Evolutionary conservation across 2,113 vertebrate genomes (phyloP).

Genomic region (Sardina pilchardus): DNA sequence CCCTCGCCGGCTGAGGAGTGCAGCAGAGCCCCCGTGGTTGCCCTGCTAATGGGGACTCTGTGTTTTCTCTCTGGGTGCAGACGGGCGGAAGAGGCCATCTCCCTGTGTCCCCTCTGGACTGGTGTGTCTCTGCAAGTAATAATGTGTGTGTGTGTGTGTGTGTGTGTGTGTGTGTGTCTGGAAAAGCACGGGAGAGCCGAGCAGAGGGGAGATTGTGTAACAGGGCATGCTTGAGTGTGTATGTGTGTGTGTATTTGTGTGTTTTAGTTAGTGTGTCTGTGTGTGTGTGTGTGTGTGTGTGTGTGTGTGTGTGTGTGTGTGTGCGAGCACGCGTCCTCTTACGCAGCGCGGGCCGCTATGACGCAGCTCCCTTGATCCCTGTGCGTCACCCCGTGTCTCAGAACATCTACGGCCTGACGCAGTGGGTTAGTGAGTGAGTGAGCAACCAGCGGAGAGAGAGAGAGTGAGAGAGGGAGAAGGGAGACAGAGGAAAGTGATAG

Average conservation of each 20-base stretch:
- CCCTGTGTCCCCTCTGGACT: not conserved
- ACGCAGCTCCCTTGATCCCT: conserved; percentile 20
- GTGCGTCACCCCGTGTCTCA: conserved; percentile 32
- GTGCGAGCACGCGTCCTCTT: not conserved
- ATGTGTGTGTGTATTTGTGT: conserved; percentile 1
- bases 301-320: not conserved
- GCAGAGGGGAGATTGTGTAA: not conserved
- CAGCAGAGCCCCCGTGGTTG: not conserved
- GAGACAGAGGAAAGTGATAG: not conserved
- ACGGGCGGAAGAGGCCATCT: conserved; percentile 13
- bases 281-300: conserved; percentile 12
- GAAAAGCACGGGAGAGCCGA: not conserved
- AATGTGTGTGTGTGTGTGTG: not conserved
- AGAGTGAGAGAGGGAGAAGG: conserved; percentile 15
- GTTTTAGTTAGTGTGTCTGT: not conserved
- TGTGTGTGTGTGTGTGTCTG: not conserved
- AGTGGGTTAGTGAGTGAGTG: not conserved
- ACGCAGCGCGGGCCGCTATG: not conserved
- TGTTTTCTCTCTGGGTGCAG: conserved; percentile 6
- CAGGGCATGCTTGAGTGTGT: not conserved
- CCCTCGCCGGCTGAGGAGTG: not conserved
- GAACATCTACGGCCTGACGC: not conserved
- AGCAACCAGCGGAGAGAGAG: not conserved
- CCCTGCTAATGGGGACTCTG: not conserved
- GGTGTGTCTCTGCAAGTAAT: not conserved